phyloP scores from a whole-genome alignment of 2,113 vertebrate species.

The Eclectus roratus region DNA sequence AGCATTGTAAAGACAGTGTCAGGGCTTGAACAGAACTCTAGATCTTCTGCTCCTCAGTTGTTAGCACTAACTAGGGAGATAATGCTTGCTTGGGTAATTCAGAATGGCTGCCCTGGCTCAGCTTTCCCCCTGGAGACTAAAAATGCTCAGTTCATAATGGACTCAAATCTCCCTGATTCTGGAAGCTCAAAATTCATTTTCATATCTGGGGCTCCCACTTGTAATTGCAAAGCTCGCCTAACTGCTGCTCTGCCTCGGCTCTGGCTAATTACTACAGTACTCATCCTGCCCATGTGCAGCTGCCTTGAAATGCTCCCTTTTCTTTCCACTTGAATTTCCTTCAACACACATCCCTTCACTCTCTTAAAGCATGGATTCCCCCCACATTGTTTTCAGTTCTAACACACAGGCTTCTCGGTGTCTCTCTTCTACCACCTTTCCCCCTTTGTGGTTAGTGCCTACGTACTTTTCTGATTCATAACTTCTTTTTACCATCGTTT shows the following conservation, averaged over 20 bases:
- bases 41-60: neutral
- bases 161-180: conserved; percentile 49
- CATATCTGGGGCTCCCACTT: conserved; percentile 59
- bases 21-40: neutral
- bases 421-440: neutral
- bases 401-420: neutral
- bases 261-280: conserved; percentile 40
- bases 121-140: neutral
- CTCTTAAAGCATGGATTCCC: neutral
- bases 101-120: conserved; percentile 23
- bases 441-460: neutral
- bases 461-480: neutral
- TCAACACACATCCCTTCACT: neutral
- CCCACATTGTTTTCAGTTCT: neutral
- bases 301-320: conserved; percentile 42
- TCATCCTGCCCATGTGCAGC: conserved; percentile 37
- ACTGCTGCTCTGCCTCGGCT: conserved; percentile 53
- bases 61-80: neutral
- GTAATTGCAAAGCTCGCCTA: conserved; percentile 41
- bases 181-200: conserved; percentile 60
- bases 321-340: conserved; percentile 45
- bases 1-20: neutral
- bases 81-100: conserved; percentile 25
- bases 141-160: conserved; percentile 50
- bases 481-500: neutral